Percentiles rank a stretch among this genome's conserved stretches.
phyloP scores from a whole-genome alignment of 2,113 vertebrate species.

The Ornithorhynchus anatinus region DNA sequence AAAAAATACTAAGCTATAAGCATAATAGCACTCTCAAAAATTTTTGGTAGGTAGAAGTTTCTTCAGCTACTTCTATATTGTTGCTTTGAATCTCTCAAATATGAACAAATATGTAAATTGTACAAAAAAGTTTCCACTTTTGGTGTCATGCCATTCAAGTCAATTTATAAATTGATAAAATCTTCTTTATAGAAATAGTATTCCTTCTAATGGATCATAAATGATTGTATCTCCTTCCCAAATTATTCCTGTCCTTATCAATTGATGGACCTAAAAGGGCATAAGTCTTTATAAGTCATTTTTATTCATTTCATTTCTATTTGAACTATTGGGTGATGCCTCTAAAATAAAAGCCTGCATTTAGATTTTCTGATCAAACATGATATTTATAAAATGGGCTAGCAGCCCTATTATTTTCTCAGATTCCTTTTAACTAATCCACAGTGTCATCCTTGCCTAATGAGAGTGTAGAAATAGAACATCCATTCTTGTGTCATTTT shows the following conservation, averaged over 20 bases:
- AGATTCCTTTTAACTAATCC: not conserved
- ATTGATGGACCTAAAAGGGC: not conserved
- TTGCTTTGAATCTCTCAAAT: not conserved
- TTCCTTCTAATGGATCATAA: not conserved
- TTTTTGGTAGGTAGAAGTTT: not conserved
- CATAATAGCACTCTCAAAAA: not conserved
- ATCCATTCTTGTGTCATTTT: no score
- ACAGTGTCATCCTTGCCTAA: not conserved
- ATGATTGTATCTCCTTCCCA: not conserved
- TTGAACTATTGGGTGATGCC: not conserved
- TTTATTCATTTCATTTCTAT: not conserved
- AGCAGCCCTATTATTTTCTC: not conserved
- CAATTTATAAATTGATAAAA: not conserved
- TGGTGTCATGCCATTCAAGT: not conserved
- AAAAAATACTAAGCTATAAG: conserved; percentile 49
- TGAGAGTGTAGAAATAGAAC: no score
- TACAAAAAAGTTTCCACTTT: not conserved
- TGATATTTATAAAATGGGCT: not conserved
- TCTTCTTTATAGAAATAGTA: not conserved
- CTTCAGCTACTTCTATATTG: no score
- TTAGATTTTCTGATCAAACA: not conserved
- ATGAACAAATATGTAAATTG: not conserved
- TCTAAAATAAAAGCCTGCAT: not conserved
- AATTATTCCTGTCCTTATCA: conserved; percentile 3
- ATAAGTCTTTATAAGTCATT: not conserved